Conservation (phyloP, 2,797 vertebrate species). For the Chiloscyllium punctatum region DNA sequence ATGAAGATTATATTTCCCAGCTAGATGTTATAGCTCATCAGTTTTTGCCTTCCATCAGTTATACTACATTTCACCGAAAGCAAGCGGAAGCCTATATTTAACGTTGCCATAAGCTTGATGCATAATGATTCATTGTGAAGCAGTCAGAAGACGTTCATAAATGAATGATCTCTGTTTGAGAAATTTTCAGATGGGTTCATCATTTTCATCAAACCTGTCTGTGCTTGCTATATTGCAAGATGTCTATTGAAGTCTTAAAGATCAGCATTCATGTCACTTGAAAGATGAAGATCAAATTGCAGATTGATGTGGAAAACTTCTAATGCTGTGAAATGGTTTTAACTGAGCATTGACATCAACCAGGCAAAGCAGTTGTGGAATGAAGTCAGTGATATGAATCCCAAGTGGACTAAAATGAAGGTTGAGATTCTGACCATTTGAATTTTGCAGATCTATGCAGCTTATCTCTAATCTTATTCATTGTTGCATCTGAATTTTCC, state of each 20-base stretch:
- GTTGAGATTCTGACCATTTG: neutral
- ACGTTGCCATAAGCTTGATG: too few species aligned
- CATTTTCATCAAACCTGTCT: neutral
- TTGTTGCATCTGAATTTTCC: neutral
- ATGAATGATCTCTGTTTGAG: too few species aligned
- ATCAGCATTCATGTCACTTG: too few species aligned
- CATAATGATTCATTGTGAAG: too few species aligned
- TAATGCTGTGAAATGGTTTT: neutral
- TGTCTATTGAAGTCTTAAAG: too few species aligned
- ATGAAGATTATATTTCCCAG: too few species aligned
- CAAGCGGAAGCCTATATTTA: neutral
- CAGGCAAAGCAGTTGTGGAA: neutral
- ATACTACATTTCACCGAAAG: neutral
- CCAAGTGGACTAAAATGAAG: neutral
- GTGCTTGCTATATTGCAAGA: neutral
- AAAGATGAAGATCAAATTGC: neutral
- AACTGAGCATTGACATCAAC: neutral
- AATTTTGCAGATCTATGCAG: neutral
- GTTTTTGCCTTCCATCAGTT: neutral
- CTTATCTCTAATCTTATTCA: neutral
- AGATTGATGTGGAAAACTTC: neutral
- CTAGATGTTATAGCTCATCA: neutral
- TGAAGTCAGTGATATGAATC: neutral
- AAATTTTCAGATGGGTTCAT: too few species aligned
- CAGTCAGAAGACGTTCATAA: too few species aligned